Base-by-base conservation (phyloP, 2,113 vertebrate species). In the Atractosteus spatula region DNA sequence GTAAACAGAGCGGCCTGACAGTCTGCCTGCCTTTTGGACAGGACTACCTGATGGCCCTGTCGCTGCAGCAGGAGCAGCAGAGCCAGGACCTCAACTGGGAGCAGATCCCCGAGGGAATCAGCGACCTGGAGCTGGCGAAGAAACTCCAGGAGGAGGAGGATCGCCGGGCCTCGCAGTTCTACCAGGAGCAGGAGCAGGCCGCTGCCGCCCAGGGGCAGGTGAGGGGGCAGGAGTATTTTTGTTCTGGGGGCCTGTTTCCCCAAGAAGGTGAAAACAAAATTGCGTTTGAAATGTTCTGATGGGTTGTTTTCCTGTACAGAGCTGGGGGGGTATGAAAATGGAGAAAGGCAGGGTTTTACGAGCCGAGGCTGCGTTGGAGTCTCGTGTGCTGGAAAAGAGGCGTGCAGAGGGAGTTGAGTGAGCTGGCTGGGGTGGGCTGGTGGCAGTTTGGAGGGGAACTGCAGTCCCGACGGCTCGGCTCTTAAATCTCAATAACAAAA, bases 1-100 rank as follows among this genome's bases (percentile, higher is more conserved):
- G 17, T 29, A 29, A 29, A 29, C 17, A 1, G 17, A 29, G 17
- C 17, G 17, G 17, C 17, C 17, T 29, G 5, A 51, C 47, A 51
- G 47, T 51, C 12, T 47, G 57, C 55, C 63, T 74, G 47, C 75
- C 62, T 62, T 64, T 61, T 55, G 54, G 65, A 66, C 76, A 99
- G 97, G 97, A 99, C 88, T 99, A 99, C 83, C 84, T 98, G 88
- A 98, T 99, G 96, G 97, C 97, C 1, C 83, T 99, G 84, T 97
- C 97, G 54, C 92, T 99, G 76, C 97, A 99, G 92, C 97, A 99
- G 92, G 97, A 99, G 86, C 97, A 99, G 90, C 96, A 97, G 83
- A 96, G 88, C 70, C 94, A 95, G 83, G 96, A 97, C 17, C 88
- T 98, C 16, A 93, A 94, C 64, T 99, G 97, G 97, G 97, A 98